phyloP scores from a whole-genome alignment of 1,140 invertebrate species.

The Pseudomyrmex pallidus region DNA sequence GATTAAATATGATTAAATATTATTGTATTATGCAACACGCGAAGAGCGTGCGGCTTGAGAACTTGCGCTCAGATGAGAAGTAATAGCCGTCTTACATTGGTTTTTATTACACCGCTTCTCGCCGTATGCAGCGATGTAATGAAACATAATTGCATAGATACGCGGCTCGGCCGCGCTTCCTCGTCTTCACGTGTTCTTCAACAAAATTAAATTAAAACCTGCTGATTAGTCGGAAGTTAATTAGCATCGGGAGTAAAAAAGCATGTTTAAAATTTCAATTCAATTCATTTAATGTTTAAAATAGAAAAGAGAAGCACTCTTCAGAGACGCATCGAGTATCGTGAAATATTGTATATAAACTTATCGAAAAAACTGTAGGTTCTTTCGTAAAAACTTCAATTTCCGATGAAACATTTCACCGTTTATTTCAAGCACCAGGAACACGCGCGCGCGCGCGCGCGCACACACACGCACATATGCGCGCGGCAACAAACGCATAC shows the following conservation, averaged over 20 bases:
- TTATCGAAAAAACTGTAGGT: not conserved
- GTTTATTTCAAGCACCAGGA: not conserved
- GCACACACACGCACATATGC: too few relatives aligned
- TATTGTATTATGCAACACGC: constrained; percentile 49
- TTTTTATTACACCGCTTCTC: not conserved
- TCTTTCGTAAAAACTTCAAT: not conserved
- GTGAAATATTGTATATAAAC: not conserved
- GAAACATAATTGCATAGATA: constrained; percentile 10
- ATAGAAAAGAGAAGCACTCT: too few relatives aligned
- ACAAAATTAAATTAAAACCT: not conserved
- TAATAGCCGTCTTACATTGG: constrained; percentile 20
- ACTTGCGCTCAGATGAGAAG: constrained; percentile 12
- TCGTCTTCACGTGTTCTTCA: not conserved
- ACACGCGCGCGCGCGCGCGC: not conserved
- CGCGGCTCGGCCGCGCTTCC: not conserved
- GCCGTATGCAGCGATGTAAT: not conserved
- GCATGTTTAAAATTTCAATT: too few relatives aligned
- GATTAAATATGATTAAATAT: constrained; percentile 52
- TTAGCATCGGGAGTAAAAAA: too few relatives aligned
- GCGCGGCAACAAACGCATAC: not conserved
- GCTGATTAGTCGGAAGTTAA: too few relatives aligned
- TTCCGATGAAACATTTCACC: not conserved
- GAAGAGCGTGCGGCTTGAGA: not conserved
- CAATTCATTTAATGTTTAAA: too few relatives aligned
- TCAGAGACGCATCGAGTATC: too few relatives aligned